phyloP scores from a whole-genome alignment of 2,113 vertebrate genomes.

The Microtus montanus region DNA sequence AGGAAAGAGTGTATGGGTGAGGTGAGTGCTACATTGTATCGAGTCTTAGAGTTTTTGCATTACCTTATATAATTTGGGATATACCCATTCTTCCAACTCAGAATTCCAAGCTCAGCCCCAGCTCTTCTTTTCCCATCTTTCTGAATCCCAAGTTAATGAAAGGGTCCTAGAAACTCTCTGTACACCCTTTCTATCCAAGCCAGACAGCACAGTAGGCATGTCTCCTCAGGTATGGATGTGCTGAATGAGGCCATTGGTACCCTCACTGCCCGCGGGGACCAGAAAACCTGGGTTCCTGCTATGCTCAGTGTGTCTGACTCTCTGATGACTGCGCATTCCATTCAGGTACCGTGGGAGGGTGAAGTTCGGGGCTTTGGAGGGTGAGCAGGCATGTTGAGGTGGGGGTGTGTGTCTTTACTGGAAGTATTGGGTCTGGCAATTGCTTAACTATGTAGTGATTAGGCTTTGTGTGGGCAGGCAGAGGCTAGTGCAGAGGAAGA shows the following conservation, averaged over 20 bases:
- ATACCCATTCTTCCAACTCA: not conserved
- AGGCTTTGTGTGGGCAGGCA: slow-evolving; percentile 70
- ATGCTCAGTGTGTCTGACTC: slow-evolving; percentile 92
- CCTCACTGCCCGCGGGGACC: slow-evolving; percentile 87
- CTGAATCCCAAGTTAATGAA: slow-evolving; percentile 53
- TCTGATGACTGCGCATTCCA: slow-evolving; percentile 87
- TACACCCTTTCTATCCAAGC: not conserved
- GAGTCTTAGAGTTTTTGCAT: slow-evolving; percentile 14
- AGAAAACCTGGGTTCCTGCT: slow-evolving; percentile 89
- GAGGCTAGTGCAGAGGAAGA: slow-evolving; percentile 86
- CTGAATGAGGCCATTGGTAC: slow-evolving; percentile 94
- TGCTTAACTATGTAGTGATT: slow-evolving; percentile 47
- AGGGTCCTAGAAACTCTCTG: not conserved
- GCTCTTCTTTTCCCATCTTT: not conserved
- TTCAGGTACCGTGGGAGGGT: slow-evolving; percentile 87
- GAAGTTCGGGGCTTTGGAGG: slow-evolving; percentile 47
- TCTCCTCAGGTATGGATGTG: slow-evolving; percentile 93
- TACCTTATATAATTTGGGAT: not conserved
- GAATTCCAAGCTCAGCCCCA: slow-evolving; percentile 2
- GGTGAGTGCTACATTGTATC: not conserved
- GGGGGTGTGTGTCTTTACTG: not conserved
- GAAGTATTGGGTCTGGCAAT: slow-evolving; percentile 5
- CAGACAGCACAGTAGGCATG: not conserved
- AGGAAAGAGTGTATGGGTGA: slow-evolving; percentile 9
- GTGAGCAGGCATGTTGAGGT: not conserved